Percentiles rank a stretch among this genome's conserved stretches.
Conservation (phyloP, 2,888 invertebrate genomes). For the Euspilapteryx auroguttella region DNA sequence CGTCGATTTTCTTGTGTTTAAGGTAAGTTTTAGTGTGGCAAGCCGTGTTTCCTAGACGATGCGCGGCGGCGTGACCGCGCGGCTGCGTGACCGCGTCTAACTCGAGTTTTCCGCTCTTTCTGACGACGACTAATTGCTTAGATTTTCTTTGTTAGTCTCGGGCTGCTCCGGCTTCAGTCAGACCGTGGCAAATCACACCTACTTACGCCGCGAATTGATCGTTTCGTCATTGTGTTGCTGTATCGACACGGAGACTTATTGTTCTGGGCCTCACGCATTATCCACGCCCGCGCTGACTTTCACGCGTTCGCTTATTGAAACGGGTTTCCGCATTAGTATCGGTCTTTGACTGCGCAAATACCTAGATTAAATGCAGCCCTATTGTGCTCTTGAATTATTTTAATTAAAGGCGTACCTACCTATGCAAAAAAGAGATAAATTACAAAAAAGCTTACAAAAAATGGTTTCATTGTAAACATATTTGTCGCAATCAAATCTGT, state of each 20-base stretch:
- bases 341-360: slow-evolving; percentile 1
- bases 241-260: slow-evolving; percentile 55
- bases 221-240: slow-evolving; percentile 56
- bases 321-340: slow-evolving; percentile 31
- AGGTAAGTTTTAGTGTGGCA: slow-evolving; percentile 14
- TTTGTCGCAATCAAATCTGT: too few relatives aligned
- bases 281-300: slow-evolving; percentile 48
- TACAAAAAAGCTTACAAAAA: too few relatives aligned
- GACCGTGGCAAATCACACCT: slow-evolving; percentile 55
- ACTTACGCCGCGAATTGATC: slow-evolving; percentile 59
- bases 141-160: slow-evolving; percentile 61
- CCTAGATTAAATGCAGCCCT: too few relatives aligned
- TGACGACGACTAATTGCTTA: slow-evolving; percentile 61
- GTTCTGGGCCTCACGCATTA: slow-evolving; percentile 46
- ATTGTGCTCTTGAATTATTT: too few relatives aligned
- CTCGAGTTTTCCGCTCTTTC: slow-evolving; percentile 60
- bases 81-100: slow-evolving; percentile 51
- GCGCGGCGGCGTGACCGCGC: slow-evolving; percentile 23
- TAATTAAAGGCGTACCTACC: background rate
- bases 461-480: too few relatives aligned
- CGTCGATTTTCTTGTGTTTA: slow-evolving; percentile 9
- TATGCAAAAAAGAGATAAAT: too few relatives aligned
- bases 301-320: slow-evolving; percentile 45
- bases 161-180: slow-evolving; percentile 33
- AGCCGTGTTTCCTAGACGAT: slow-evolving; percentile 15